Evolutionary conservation across 2,888 invertebrate genomes (phyloP).

Genomic region (Cryptus viduatorius): DNA sequence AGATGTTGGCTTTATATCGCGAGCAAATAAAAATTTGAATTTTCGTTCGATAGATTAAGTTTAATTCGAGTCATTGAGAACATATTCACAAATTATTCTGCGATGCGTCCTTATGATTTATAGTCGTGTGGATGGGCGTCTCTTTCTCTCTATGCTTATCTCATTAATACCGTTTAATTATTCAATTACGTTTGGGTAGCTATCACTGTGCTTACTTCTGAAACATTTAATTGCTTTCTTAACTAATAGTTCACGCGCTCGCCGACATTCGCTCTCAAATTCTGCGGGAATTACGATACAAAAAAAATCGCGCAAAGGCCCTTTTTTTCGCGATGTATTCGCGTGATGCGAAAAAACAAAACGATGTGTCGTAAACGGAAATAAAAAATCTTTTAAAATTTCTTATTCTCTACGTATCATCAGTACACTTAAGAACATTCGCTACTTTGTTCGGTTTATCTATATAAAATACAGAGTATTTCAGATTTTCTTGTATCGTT

Average conservation of each 20-base stretch:
- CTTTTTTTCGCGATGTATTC: conserved; percentile 46
- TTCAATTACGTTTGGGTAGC: conserved; percentile 75
- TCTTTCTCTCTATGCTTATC: conserved; percentile 46
- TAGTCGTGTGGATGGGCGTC: conserved; percentile 30
- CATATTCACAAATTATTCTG: conserved; percentile 77
- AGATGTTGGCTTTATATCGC: conserved; percentile 11
- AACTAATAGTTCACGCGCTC: conserved; percentile 62
- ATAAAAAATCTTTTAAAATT: conserved; percentile 34
- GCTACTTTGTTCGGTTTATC: conserved; percentile 46
- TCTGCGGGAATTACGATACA: conserved; percentile 2
- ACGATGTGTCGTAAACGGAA: not conserved
- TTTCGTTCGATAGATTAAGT: conserved; percentile 62
- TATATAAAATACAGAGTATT: conserved; percentile 44
- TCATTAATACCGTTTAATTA: conserved; percentile 49
- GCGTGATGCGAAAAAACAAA: conserved; percentile 20
- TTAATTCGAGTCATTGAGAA: conserved; percentile 74
- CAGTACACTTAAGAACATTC: conserved; percentile 39
- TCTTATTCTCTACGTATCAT: conserved; percentile 16
- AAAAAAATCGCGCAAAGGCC: conserved; percentile 7
- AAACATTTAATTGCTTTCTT: conserved; percentile 78
- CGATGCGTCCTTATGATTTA: conserved; percentile 55
- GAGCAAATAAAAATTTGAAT: conserved; percentile 24
- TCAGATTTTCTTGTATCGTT: not conserved
- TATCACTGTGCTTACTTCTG: conserved; percentile 82
- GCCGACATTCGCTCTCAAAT: conserved; percentile 62